phyloP scores from a whole-genome alignment of 2,888 invertebrate genomes.

The Polydesmus complanatus region DNA sequence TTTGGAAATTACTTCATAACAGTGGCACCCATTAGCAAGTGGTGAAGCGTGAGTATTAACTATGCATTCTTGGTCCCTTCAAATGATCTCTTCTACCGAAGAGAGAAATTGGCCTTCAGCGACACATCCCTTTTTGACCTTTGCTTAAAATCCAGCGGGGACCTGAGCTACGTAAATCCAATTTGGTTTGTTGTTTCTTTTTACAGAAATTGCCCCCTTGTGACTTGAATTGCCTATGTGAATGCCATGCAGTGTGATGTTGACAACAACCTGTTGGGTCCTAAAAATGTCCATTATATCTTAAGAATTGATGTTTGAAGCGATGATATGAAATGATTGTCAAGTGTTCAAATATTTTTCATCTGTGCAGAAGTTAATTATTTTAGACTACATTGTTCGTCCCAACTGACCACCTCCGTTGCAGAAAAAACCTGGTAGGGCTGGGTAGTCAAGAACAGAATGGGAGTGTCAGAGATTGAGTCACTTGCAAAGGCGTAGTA shows the following conservation, averaged over 20 bases:
- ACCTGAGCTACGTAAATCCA: conserved; percentile 5
- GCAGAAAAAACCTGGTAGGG: too few relatives aligned
- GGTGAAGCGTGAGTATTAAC: too few relatives aligned
- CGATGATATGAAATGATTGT: neutral
- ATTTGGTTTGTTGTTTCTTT: conserved; percentile 16
- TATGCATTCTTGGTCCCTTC: too few relatives aligned
- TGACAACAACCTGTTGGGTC: neutral
- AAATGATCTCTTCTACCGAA: too few relatives aligned
- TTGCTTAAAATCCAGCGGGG: neutral
- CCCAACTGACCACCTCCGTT: too few relatives aligned
- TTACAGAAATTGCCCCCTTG: conserved; percentile 10
- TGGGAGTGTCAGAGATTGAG: too few relatives aligned
- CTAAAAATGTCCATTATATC: neutral
- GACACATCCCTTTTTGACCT: neutral
- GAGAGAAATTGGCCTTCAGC: neutral
- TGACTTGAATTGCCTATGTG: neutral
- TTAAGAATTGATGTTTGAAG: neutral
- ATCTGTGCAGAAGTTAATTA: too few relatives aligned
- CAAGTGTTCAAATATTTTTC: too few relatives aligned
- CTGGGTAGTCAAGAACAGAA: too few relatives aligned
- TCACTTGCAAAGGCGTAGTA: too few relatives aligned
- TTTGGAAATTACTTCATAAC: neutral
- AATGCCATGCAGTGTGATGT: neutral
- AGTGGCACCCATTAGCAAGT: too few relatives aligned
- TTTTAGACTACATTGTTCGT: too few relatives aligned